phyloP scores from a whole-genome alignment of 2,113 vertebrate species.

The Dolichotis patagonum region DNA sequence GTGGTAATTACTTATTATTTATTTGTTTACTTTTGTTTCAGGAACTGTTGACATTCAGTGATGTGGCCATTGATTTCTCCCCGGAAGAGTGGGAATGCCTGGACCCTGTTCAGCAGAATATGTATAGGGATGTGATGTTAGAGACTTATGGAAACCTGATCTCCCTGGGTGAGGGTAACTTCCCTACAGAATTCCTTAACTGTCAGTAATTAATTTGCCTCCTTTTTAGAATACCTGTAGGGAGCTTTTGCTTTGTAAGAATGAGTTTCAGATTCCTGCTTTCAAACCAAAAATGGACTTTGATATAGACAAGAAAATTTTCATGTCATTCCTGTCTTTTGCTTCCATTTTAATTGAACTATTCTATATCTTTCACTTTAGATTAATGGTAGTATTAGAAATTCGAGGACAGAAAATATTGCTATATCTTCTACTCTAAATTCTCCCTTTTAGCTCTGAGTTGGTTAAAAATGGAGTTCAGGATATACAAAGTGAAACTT shows the following conservation, averaged over 20 bases:
- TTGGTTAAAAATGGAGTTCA: neutral
- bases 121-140: neutral
- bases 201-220: neutral
- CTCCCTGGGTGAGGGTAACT: neutral
- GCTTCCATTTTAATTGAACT: neutral
- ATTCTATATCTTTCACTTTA: neutral
- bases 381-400: neutral
- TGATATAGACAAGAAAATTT: neutral
- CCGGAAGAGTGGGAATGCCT: neutral
- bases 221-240: neutral
- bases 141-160: neutral
- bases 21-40: neutral
- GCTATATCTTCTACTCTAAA: neutral
- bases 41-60: neutral
- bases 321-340: neutral
- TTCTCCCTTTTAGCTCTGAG: neutral
- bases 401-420: neutral
- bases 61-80: neutral
- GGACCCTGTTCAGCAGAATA: neutral
- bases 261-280: neutral
- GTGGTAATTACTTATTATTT: neutral
- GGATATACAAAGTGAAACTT: neutral
- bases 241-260: neutral
- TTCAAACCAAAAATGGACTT: neutral
- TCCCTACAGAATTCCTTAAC: neutral